Evolutionary conservation across 1,140 invertebrate genomes (phyloP).

Genomic region (Caenorhabditis inopinata): DNA sequence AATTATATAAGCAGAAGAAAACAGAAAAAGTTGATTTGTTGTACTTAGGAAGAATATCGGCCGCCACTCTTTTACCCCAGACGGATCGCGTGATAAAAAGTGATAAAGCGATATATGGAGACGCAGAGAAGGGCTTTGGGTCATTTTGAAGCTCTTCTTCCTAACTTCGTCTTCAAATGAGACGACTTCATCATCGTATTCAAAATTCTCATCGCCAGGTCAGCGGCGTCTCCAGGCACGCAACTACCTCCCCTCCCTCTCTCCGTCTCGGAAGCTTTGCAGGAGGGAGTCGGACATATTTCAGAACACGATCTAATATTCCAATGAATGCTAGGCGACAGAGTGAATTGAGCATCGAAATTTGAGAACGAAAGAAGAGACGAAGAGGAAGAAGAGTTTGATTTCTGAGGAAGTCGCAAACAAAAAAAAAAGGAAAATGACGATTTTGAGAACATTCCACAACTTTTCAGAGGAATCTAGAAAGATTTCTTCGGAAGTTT

Average conservation of each 20-base stretch:
- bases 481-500: too few species aligned
- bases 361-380: background rate
- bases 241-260: background rate
- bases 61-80: too few species aligned
- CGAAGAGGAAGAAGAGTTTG: background rate
- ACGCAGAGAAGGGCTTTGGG: background rate
- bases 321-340: background rate
- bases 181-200: background rate
- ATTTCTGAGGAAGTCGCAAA: too few species aligned
- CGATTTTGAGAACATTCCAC: too few species aligned
- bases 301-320: slow-evolving; percentile 30
- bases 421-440: too few species aligned
- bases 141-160: background rate
- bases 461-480: too few species aligned
- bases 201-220: background rate
- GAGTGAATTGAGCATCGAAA: background rate
- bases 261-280: background rate
- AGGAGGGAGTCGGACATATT: background rate
- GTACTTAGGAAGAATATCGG: too few species aligned
- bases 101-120: too few species aligned
- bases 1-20: too few species aligned
- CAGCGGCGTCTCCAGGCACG: background rate
- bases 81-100: background rate
- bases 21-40: too few species aligned
- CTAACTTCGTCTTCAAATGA: too few species aligned